A percentile compares a stretch with the other conserved stretches of the same genome.
Conservation (phyloP, 2,797 vertebrate species). For the Eulemur rubriventer region DNA sequence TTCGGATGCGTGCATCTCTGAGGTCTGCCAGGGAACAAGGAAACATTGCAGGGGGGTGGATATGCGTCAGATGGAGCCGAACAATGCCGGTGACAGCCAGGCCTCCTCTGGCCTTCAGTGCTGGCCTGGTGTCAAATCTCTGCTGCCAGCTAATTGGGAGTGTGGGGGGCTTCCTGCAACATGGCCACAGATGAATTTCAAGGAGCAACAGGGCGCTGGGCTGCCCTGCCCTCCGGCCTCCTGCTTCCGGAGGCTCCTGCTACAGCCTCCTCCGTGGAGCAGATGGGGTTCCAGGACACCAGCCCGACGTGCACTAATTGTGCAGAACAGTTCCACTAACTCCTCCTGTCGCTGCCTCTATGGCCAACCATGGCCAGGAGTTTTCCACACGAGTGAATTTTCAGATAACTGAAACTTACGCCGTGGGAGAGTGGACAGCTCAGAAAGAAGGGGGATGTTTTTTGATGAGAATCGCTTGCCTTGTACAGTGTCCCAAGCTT, state of each 20-base stretch:
- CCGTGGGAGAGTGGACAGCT: background rate
- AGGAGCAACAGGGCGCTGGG: background rate
- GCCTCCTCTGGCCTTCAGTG: conserved; percentile 53
- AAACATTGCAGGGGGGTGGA: conserved; percentile 64
- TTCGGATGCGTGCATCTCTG: conserved; percentile 43
- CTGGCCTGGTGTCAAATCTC: conserved; percentile 72
- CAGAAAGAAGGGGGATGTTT: background rate
- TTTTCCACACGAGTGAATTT: conserved; percentile 10
- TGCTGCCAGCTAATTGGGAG: conserved; percentile 69
- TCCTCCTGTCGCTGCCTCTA: background rate
- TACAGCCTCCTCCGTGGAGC: background rate
- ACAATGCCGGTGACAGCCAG: conserved; percentile 76
- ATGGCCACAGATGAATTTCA: conserved; percentile 49
- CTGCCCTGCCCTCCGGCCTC: conserved; percentile 1
- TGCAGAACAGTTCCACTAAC: background rate
- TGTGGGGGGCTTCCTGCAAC: conserved; percentile 63
- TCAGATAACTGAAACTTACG: background rate
- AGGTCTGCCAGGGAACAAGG: conserved; percentile 55
- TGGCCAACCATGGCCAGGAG: background rate
- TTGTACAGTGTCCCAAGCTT: background rate
- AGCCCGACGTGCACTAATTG: background rate
- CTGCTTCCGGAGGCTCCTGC: conserved; percentile 24
- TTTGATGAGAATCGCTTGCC: background rate
- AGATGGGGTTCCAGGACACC: conserved; percentile 41
- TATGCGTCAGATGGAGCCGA: conserved; percentile 74